Evolutionary conservation across 2,113 vertebrate genomes (phyloP).

Genomic region (Nesoenas mayeri): DNA sequence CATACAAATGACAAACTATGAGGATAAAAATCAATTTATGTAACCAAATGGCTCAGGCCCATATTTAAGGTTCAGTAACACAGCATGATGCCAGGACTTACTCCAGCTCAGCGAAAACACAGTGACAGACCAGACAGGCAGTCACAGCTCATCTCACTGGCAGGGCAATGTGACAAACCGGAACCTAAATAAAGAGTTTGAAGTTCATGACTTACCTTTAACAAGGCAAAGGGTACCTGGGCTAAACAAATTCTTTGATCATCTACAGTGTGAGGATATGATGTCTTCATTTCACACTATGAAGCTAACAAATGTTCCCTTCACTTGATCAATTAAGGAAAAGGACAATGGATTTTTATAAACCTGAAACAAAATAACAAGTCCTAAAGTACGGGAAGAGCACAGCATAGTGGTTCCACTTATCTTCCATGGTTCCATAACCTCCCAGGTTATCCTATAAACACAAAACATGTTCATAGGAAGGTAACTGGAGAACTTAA

Average conservation of each 20-base stretch:
- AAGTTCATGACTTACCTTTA: neutral
- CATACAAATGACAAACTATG: neutral
- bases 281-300: neutral
- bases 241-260: neutral
- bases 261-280: accelerated
- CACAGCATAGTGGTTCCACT: neutral
- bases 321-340: neutral
- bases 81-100: neutral
- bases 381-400: neutral
- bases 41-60: neutral
- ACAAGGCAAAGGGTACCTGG: neutral
- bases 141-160: neutral
- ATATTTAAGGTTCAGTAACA: neutral
- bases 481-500: neutral
- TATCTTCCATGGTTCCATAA: neutral
- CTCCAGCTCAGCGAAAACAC: neutral
- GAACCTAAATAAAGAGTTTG: neutral
- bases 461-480: neutral
- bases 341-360: neutral
- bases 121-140: neutral
- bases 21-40: neutral
- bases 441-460: neutral
- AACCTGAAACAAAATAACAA: neutral
- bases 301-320: neutral
- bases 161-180: neutral